These are phyloP conservation scores for Tetramorium bicarinatum DNA, from an alignment of 2,888 invertebrate genomes.

Conservation along the genomic window DNA sequence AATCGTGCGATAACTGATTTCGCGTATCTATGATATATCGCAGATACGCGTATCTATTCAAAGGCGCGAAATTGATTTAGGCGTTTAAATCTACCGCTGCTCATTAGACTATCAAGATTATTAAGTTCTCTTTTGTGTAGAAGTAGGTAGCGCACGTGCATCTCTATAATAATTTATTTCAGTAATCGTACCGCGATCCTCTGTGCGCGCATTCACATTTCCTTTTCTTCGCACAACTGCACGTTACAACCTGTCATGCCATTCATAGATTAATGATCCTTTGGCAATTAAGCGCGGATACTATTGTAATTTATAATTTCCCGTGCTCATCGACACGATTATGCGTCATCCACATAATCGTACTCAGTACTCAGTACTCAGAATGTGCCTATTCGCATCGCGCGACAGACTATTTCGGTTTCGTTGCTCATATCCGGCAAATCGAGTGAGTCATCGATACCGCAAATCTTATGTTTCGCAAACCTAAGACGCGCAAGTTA, in stretches of 20 bases:
- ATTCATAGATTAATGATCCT: slow-evolving; percentile 59
- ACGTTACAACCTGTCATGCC: slow-evolving; percentile 5
- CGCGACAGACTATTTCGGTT: background rate
- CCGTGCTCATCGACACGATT: slow-evolving; percentile 18
- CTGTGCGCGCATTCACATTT: slow-evolving; percentile 5
- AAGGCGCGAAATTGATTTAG: slow-evolving; percentile 42
- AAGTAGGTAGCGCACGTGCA: slow-evolving; percentile 4
- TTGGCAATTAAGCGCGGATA: slow-evolving; percentile 53
- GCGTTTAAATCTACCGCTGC: slow-evolving; percentile 31
- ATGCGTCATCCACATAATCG: background rate
- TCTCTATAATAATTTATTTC: slow-evolving; percentile 40
- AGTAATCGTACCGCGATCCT: slow-evolving; percentile 9
- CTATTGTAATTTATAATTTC: slow-evolving; percentile 55
- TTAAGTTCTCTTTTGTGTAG: slow-evolving; percentile 32
- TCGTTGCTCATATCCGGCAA: background rate
- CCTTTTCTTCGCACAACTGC: slow-evolving; percentile 14
- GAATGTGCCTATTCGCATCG: background rate
- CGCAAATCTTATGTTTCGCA: slow-evolving; percentile 6
- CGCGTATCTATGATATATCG: slow-evolving; percentile 43
- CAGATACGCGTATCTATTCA: slow-evolving; percentile 27
- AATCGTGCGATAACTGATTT: slow-evolving; percentile 57
- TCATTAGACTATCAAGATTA: slow-evolving; percentile 47
- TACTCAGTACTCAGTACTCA: background rate
- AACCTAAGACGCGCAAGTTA: background rate
- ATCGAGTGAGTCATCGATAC: slow-evolving; percentile 10